phyloP scores from a whole-genome alignment of 2,888 invertebrate genomes.

The Habroteleia sp. region DNA sequence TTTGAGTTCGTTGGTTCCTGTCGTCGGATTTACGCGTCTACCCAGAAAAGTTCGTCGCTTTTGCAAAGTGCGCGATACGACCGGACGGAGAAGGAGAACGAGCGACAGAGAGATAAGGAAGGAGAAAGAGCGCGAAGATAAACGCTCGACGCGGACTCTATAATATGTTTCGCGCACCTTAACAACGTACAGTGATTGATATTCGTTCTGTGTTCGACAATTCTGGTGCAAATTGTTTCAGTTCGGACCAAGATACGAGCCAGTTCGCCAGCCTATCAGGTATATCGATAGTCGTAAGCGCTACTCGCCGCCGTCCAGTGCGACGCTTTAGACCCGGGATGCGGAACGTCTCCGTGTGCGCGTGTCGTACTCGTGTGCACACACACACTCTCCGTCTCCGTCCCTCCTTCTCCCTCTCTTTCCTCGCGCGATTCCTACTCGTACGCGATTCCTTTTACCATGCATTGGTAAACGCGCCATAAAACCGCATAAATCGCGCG shows the following conservation, averaged over 20 bases:
- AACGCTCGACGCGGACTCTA: slow-evolving; percentile 65
- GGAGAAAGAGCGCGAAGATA: slow-evolving; percentile 55
- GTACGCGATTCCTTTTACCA: slow-evolving; percentile 41
- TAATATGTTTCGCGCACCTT: slow-evolving; percentile 70
- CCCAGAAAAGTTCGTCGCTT: slow-evolving; percentile 24
- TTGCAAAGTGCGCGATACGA: slow-evolving; percentile 50
- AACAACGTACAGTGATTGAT: slow-evolving; percentile 58
- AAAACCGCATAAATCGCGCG: no score
- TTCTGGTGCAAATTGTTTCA: slow-evolving; percentile 48
- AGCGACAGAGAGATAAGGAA: slow-evolving; percentile 40
- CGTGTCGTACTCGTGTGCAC: no score
- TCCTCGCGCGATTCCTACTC: no score
- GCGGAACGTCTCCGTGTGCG: no score
- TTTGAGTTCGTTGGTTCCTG: slow-evolving; percentile 24
- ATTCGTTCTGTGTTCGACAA: slow-evolving; percentile 55
- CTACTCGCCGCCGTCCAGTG: neutral
- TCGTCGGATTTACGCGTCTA: slow-evolving; percentile 12
- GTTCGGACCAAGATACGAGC: slow-evolving; percentile 38
- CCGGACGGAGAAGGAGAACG: slow-evolving; percentile 48
- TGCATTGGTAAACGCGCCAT: slow-evolving; percentile 48
- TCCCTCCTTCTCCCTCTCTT: no score
- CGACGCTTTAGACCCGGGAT: no score
- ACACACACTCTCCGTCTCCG: no score
- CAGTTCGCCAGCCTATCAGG: slow-evolving; percentile 53
- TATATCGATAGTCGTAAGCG: slow-evolving; percentile 28